Evolutionary conservation across 2,888 invertebrate genomes (phyloP), one percentile per base, ranked within the genome.

Genomic region (Pristionchus arcanus): DNA sequence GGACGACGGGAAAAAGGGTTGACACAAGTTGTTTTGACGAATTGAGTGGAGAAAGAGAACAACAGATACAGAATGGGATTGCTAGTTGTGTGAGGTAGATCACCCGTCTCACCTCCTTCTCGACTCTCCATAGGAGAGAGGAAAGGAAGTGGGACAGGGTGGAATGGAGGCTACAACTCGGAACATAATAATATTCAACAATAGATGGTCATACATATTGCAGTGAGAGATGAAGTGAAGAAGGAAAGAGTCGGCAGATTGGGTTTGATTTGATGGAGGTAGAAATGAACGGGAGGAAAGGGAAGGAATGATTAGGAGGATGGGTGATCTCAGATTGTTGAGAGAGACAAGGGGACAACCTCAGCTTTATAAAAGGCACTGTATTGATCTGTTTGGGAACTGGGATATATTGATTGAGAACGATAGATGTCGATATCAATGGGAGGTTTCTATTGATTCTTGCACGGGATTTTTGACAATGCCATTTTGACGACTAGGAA

Each of bases 21-120:
- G 53, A 83, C 83, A 83, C 83, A 83, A 83, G 53, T 83, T 53
- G 83, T 55, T 53, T 83, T 83, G 83, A 83, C 53, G 83, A 49
- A 81, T 83, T 31, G 83, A 49, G 49, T 34, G 83, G 31, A 42
- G 81, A 55, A 25, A 42, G 83, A 83, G 83, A 55, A 53, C 42
- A 81, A n/a, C 25, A n/a, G 31, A 71, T 16, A 34, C n/a, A 71
- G 68, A 71, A 71, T 71, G 68, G 68, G 68, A 71, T 71, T 71
- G 68, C 68, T 71, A 71, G 68, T 19, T 49, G 42, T 49, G 42
- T 42, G 77, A 77, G 77, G 77, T 77, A 77, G 77, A 71, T 77
- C 77, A 77, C 15, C 21, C 37, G 31, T 42, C 77, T 21, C 77
- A 4, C 71, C 71, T 31, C 71, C 34, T 16, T n/a, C n/a, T n/a